Evolutionary conservation across 2,888 invertebrate species (phyloP).

Genomic region (Disparrhopalites patrizii): DNA sequence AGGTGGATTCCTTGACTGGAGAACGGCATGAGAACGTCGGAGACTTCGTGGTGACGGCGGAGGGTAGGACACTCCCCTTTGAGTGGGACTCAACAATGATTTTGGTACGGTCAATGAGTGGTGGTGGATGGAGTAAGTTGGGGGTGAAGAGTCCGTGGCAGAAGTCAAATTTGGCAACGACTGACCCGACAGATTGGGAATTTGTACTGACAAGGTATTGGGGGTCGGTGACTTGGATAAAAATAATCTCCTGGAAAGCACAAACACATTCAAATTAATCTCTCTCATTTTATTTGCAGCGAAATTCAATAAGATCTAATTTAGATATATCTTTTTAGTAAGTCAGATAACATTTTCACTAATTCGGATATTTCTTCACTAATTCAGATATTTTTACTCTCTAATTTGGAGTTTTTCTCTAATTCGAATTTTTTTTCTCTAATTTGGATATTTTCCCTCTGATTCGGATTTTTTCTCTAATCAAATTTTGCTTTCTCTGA

Average conservation of each 20-base stretch:
- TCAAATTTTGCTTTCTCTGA: too few species aligned
- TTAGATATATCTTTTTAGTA: too few species aligned
- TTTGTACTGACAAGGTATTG: conserved; percentile 70
- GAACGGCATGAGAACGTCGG: conserved; percentile 48
- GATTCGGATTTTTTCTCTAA: too few species aligned
- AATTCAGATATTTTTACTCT: too few species aligned
- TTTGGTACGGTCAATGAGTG: conserved; percentile 54
- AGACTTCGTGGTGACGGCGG: conserved; percentile 65
- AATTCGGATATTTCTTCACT: too few species aligned
- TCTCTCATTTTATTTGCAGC: too few species aligned
- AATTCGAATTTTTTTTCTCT: too few species aligned
- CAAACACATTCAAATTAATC: background rate
- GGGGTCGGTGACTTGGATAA: conserved; percentile 58
- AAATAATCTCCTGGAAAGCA: conserved; percentile 50
- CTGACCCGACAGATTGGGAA: conserved; percentile 60
- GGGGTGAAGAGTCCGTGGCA: conserved; percentile 51
- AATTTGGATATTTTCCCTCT: too few species aligned
- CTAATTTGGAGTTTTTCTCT: too few species aligned
- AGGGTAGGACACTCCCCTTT: conserved; percentile 70
- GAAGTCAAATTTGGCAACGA: conserved; percentile 71
- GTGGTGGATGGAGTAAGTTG: conserved; percentile 52
- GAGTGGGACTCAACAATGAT: conserved; percentile 51
- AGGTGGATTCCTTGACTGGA: conserved; percentile 61
- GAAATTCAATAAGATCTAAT: too few species aligned
- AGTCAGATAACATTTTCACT: background rate